phyloP scores from a whole-genome alignment of 2,113 vertebrate genomes.

The Cariama cristata region DNA sequence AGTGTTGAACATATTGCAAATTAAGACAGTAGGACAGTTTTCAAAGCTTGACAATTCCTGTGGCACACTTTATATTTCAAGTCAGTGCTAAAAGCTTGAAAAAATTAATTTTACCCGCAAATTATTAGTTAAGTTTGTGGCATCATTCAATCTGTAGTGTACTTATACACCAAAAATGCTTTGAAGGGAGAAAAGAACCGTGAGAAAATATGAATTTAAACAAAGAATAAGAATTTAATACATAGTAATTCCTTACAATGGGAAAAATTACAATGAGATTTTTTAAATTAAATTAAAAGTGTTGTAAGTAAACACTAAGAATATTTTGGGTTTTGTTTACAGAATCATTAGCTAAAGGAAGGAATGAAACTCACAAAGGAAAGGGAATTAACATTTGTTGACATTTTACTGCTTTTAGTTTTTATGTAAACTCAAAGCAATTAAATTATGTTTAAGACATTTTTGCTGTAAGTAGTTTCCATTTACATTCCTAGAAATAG shows the following conservation, averaged over 20 bases:
- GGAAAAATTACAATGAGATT: constrained; percentile 26
- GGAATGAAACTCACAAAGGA: constrained; percentile 63
- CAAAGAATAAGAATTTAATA: background rate
- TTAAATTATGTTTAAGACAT: constrained; percentile 78
- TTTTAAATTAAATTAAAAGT: constrained; percentile 76
- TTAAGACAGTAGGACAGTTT: background rate
- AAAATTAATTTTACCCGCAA: background rate
- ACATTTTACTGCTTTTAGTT: constrained; percentile 77
- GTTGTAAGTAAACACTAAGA: constrained; percentile 75
- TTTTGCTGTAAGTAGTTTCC: constrained; percentile 78
- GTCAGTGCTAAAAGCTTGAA: background rate
- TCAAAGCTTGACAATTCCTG: background rate
- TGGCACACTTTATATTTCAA: background rate
- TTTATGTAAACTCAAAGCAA: constrained; percentile 80
- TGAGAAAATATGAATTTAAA: background rate
- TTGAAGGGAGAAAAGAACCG: background rate
- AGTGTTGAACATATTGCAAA: background rate
- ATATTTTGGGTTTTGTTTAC: constrained; percentile 55
- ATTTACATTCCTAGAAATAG: constrained; percentile 70
- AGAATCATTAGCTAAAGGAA: constrained; percentile 66
- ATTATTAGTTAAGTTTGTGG: background rate
- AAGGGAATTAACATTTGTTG: constrained; percentile 79
- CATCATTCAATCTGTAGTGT: background rate
- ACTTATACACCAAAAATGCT: background rate
- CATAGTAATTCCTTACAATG: background rate